Evolutionary conservation across 1,140 invertebrate species (phyloP), one percentile per base, ranked within the genome.

Genomic region (Meloidogyne floridensis): DNA sequence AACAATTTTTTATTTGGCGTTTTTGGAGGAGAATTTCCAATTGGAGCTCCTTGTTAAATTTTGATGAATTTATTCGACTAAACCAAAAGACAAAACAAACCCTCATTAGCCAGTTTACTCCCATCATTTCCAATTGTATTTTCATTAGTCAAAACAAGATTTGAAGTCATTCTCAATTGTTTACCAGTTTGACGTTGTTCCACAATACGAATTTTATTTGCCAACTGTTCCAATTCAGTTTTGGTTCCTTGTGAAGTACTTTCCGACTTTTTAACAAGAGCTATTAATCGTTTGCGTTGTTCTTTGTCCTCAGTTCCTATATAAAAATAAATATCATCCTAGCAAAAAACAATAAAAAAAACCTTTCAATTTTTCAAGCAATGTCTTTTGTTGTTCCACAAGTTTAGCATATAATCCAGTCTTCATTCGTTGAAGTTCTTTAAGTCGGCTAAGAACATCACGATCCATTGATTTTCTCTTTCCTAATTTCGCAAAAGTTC

Each of bases 391-490:
- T 8, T 82, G 79, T 47, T 82, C 81, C 4, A 82, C 53, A 20
- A 81, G 81, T 75, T 82, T 82, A 1, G 70, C 56, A 71, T 82
- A 82, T 18, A 82, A 47, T 9, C 73, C 81, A n/a, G 80, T 82
- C 51, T 82, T 82, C 51, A 82, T 42, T 42, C 56, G 3, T 18
- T 82, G 80, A 7, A 82, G 43, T 53, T 82, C 81, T 13, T 72
- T 69, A 18, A 82, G 70, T 75, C 79, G 82, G 8, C 7, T n/a
- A 15, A 82, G 18, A 75, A 18, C 54, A 15, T 82, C 77, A 9
- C 32, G 51, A n/a, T 82, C 77, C 3, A 18, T 11, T 47, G 69
- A 42, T 11, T 59, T 51, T 81, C 80, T n/a, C 51, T 69, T 74
- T 3, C 53, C 72, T 20, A 47, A 13, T 15, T 47, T 47, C 47